phyloP scores from a whole-genome alignment of 2,888 invertebrate species.

The Pristionchus mayeri region DNA sequence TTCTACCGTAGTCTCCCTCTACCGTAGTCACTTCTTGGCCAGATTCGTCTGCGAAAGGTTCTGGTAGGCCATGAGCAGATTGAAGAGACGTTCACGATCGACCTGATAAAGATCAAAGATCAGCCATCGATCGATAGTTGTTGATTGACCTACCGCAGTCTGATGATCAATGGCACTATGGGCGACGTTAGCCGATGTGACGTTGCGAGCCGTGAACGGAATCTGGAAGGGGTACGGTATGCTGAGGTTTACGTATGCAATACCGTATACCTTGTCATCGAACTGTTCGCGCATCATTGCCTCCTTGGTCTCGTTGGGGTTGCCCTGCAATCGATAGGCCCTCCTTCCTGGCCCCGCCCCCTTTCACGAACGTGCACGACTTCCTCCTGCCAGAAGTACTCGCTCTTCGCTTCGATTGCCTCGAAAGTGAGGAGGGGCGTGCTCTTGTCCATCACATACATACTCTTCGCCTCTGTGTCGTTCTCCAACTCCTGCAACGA shows the following conservation, averaged over 20 bases:
- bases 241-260: not conserved
- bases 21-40: not conserved
- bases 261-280: constrained; percentile 23
- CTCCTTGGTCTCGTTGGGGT: not conserved
- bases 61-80: constrained; percentile 27
- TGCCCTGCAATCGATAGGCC: not conserved
- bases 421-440: constrained; percentile 17
- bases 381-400: constrained; percentile 13
- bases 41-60: not conserved
- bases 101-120: not conserved
- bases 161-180: not conserved
- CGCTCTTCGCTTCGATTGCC: constrained; percentile 22
- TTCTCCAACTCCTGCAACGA: not conserved
- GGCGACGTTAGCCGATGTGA: constrained; percentile 12
- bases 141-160: not conserved
- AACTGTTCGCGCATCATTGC: not conserved
- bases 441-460: constrained; percentile 28
- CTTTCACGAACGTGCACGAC: not conserved
- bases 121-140: not conserved
- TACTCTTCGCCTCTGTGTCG: not conserved
- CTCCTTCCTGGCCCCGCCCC: not conserved
- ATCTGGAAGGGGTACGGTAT: not conserved
- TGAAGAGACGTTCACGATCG: constrained; percentile 14
- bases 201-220: constrained; percentile 28
- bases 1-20: not conserved